Conservation (phyloP, 2,888 invertebrate genomes). For the Tetrapedia diversipes region DNA sequence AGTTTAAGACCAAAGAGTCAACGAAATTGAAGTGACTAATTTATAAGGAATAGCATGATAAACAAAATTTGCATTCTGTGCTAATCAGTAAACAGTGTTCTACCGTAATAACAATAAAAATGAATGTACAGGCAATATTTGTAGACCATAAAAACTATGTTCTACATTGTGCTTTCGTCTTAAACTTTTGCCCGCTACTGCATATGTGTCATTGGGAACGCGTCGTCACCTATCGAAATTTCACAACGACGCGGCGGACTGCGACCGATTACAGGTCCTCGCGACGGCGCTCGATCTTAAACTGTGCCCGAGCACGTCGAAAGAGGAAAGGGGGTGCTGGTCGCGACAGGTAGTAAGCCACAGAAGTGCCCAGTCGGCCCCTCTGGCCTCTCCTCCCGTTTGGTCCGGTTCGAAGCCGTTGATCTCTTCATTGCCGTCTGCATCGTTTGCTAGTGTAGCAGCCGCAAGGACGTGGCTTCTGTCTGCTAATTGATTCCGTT, state of each 20-base stretch:
- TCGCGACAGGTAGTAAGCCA: constrained; percentile 66
- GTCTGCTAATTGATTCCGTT: constrained; percentile 47
- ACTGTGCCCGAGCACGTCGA: constrained; percentile 29
- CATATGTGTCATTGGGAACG: no score
- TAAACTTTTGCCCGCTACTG: no score
- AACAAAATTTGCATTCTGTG: no score
- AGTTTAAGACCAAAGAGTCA: no score
- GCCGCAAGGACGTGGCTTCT: constrained; percentile 27
- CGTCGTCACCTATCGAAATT: no score
- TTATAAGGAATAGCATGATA: no score
- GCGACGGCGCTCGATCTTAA: constrained; percentile 8
- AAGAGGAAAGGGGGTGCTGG: background rate
- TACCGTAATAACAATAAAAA: no score
- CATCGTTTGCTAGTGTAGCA: constrained; percentile 11
- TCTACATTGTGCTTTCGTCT: no score
- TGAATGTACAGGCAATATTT: no score
- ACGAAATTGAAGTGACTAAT: no score
- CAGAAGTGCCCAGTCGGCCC: constrained; percentile 63
- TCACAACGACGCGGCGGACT: background rate
- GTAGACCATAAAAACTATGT: no score
- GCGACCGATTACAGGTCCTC: background rate
- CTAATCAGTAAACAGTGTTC: no score
- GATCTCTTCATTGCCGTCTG: constrained; percentile 39
- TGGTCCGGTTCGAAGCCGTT: constrained; percentile 28
- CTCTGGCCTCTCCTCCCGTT: constrained; percentile 4